Percentiles rank a stretch among this genome's conserved stretches.
Conservation (phyloP, 2,797 vertebrate species). For the Anabas testudineus region DNA sequence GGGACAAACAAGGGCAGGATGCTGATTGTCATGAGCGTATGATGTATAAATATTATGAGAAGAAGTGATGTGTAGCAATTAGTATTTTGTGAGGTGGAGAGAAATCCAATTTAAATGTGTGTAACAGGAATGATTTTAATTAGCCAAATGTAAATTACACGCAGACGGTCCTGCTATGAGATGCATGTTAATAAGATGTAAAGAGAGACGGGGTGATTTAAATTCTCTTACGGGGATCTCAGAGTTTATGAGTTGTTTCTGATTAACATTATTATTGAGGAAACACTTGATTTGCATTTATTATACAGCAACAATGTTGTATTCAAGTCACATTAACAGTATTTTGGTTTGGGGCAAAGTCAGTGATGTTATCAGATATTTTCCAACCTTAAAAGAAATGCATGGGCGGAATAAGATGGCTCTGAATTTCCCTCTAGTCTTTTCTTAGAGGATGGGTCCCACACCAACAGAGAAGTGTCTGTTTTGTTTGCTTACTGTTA, state of each 20-base stretch:
- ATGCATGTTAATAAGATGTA: conserved; percentile 37
- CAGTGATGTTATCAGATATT: conserved; percentile 10
- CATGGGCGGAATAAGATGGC: conserved; percentile 5
- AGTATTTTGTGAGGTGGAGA: conserved; percentile 2
- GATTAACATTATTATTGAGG: conserved; percentile 21
- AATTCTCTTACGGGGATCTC: conserved; percentile 4
- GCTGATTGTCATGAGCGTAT: conserved; percentile 6
- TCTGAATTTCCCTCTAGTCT: neutral
- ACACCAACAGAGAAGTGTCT: neutral
- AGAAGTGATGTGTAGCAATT: neutral
- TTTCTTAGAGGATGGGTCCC: neutral
- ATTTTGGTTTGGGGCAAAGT: conserved; percentile 10
- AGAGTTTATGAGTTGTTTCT: conserved; percentile 12
- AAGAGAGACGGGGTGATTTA: conserved; percentile 5
- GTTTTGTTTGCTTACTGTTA: neutral
- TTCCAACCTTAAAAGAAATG: neutral
- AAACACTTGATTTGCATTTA: conserved; percentile 14
- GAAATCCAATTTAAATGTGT: conserved; percentile 23
- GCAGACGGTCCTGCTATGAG: neutral
- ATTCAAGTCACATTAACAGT: conserved; percentile 22
- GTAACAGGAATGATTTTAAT: conserved; percentile 18
- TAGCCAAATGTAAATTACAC: conserved; percentile 33
- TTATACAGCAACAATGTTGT: neutral
- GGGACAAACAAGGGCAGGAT: neutral
- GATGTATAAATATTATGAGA: conserved; percentile 1